These are phyloP conservation scores for Redunca redunca DNA, from an alignment of 2,113 vertebrate species.

Conservation along the genomic window DNA sequence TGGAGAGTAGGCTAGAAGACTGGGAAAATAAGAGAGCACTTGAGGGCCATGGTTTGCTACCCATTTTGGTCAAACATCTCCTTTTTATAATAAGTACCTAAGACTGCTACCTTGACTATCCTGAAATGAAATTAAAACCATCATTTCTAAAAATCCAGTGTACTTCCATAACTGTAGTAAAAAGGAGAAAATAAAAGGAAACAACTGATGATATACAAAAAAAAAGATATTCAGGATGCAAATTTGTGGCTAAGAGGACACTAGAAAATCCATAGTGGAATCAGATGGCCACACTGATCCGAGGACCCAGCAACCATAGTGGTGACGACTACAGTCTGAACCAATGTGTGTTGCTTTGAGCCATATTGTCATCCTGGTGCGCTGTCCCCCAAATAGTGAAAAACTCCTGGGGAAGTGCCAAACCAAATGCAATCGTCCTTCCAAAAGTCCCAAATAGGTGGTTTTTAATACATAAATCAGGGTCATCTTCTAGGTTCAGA, in stretches of 20 bases:
- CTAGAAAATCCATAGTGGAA: not conserved
- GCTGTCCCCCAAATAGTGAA: not conserved
- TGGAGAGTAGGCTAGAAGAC: not conserved
- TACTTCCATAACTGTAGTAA: not conserved
- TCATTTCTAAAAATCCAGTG: not conserved
- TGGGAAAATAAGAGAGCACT: not conserved
- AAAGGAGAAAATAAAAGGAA: not conserved
- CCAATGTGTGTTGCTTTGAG: too few relatives aligned
- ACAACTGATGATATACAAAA: not conserved
- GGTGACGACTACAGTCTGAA: not conserved
- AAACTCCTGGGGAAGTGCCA: not conserved
- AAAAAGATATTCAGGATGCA: not conserved
- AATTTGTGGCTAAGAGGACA: not conserved
- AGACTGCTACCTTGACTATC: not conserved
- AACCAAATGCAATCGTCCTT: not conserved
- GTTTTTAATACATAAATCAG: not conserved
- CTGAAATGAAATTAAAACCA: not conserved
- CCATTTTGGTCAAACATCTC: not conserved
- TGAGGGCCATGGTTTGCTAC: not conserved
- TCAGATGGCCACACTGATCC: not conserved
- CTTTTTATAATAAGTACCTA: not conserved
- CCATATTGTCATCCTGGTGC: rapidly evolving
- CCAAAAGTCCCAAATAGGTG: not conserved
- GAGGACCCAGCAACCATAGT: not conserved
- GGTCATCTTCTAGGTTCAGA: not conserved